phyloP scores from a whole-genome alignment of 2,888 invertebrate species.

The Choristoneura rosaceana region DNA sequence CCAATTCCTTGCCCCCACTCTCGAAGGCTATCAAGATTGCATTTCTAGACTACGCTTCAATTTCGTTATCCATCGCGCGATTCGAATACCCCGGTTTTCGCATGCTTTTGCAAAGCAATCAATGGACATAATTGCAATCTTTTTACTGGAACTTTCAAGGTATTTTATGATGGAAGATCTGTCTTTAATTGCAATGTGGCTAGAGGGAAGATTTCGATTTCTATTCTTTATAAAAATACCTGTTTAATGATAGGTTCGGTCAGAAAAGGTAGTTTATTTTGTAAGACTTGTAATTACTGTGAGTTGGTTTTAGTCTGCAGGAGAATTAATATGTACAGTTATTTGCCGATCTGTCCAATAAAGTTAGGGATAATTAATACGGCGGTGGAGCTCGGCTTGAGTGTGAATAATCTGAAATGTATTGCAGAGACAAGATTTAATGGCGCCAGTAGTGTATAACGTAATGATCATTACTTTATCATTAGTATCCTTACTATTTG shows the following conservation, averaged over 20 bases:
- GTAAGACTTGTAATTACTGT: slow-evolving; percentile 51
- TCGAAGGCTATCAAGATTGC: slow-evolving; percentile 41
- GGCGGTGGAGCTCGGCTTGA: slow-evolving; percentile 11
- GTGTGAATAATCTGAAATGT: slow-evolving; percentile 42
- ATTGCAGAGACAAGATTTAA: slow-evolving; percentile 39
- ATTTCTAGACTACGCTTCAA: slow-evolving; percentile 36
- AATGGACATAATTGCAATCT: slow-evolving; percentile 33
- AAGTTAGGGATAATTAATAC: slow-evolving; percentile 37
- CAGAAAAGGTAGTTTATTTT: slow-evolving; percentile 60
- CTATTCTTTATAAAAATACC: slow-evolving; percentile 58
- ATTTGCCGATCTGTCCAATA: slow-evolving; percentile 36
- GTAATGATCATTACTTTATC: slow-evolving; percentile 40
- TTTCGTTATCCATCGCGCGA: slow-evolving; percentile 34
- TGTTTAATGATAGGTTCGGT: slow-evolving; percentile 57
- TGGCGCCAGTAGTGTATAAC: slow-evolving; percentile 31
- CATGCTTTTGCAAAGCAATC: slow-evolving; percentile 24
- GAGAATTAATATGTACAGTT: slow-evolving; percentile 29
- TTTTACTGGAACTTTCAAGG: slow-evolving; percentile 6
- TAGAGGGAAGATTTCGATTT: slow-evolving; percentile 54
- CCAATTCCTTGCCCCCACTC: slow-evolving; percentile 38
- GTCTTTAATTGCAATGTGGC: slow-evolving; percentile 62
- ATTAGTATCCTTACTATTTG: slow-evolving; percentile 28
- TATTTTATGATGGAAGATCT: slow-evolving; percentile 36
- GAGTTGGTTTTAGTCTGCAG: slow-evolving; percentile 40
- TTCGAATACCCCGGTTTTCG: slow-evolving; percentile 27